Percentiles rank a stretch among this genome's conserved stretches.
These are phyloP conservation scores for Phalacrocorax aristotelis DNA, from an alignment of 2,113 vertebrate genomes.

Conservation along the genomic window DNA sequence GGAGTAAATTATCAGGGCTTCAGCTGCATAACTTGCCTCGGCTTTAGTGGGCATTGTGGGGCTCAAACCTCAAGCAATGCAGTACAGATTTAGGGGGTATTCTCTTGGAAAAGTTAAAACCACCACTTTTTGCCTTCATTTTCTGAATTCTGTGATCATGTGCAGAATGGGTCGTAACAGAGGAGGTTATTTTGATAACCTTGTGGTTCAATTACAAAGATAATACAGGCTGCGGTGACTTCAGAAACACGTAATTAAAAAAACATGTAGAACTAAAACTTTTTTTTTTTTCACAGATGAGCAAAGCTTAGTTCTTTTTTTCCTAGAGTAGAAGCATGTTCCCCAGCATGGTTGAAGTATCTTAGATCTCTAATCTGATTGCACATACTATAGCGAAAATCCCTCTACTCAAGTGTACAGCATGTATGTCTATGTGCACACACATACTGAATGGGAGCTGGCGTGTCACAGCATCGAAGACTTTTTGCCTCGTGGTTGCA, in stretches of 20 bases:
- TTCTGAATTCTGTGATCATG: background rate
- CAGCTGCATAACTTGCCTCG: background rate
- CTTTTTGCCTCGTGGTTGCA: background rate
- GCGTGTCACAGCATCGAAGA: background rate
- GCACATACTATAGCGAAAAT: background rate
- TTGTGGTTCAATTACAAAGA: background rate
- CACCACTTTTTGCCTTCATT: background rate
- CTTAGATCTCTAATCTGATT: background rate
- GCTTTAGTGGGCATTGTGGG: background rate
- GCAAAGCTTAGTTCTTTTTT: background rate
- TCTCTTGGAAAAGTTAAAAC: background rate
- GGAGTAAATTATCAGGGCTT: background rate
- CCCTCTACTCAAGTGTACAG: background rate
- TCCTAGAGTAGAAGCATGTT: background rate
- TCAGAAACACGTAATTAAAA: background rate
- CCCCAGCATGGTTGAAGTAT: background rate
- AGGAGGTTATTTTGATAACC: background rate
- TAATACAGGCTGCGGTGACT: background rate
- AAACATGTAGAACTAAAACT: background rate
- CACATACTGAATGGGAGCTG: background rate
- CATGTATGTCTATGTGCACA: fast-evolving
- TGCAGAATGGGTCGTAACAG: background rate
- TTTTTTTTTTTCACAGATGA: background rate
- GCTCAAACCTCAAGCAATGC: background rate
- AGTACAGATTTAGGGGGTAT: fast-evolving